phyloP scores from a whole-genome alignment of 1,140 invertebrate genomes.

The Euura lappo region DNA sequence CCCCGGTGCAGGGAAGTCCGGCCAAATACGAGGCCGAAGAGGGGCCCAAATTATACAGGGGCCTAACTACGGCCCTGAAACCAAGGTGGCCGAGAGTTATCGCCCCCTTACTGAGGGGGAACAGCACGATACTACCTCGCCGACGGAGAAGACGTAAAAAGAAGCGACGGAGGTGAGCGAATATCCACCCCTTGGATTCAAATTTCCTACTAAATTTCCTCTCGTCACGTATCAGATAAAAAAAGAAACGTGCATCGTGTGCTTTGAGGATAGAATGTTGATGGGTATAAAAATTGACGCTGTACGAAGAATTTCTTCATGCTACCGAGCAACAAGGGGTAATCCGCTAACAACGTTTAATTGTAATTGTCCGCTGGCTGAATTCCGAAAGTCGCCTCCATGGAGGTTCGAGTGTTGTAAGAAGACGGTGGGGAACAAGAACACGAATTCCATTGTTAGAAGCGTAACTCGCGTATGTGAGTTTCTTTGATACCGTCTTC shows the following conservation, averaged over 20 bases:
- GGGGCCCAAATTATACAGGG: constrained; percentile 17
- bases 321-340: constrained; percentile 43
- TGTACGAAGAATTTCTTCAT: too few relatives aligned
- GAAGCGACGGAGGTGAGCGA: constrained; percentile 56
- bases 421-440: constrained; percentile 37
- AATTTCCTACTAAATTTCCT: too few relatives aligned
- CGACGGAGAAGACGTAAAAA: constrained; percentile 60
- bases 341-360: constrained; percentile 61
- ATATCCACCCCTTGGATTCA: neutral
- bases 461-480: neutral
- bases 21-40: constrained; percentile 35
- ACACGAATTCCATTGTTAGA: constrained; percentile 57
- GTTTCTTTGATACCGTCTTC: constrained; percentile 3
- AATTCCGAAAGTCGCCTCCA: constrained; percentile 48
- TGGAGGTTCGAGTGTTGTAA: constrained; percentile 23
- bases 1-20: constrained; percentile 55
- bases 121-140: constrained; percentile 46
- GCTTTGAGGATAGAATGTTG: too few relatives aligned
- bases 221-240: neutral
- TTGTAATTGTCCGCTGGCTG: constrained; percentile 58
- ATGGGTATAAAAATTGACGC: too few relatives aligned
- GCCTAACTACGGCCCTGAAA: constrained; percentile 59
- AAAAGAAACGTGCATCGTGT: neutral
- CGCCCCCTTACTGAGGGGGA: constrained; percentile 55
- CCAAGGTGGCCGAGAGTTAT: constrained; percentile 37